A percentile compares a stretch with the other conserved stretches of the same genome.
These are phyloP conservation scores for Pseudomyrmex dendroicus DNA, from an alignment of 1,140 invertebrate genomes.

Conservation along the genomic window DNA sequence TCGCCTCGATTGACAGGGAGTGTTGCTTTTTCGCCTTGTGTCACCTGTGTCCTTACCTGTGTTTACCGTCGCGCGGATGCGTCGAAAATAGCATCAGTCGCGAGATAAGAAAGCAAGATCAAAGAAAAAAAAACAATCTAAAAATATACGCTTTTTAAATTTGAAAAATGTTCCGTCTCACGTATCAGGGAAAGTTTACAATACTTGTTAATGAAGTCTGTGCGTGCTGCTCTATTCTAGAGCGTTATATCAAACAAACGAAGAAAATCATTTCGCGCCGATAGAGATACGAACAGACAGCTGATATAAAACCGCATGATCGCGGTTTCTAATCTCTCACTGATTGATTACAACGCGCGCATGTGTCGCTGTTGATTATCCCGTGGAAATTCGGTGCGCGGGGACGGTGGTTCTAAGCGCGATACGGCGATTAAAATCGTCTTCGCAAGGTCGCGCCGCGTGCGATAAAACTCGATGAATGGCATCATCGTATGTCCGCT, in stretches of 20 bases:
- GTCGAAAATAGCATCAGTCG: not conserved
- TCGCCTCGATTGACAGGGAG: conserved; percentile 38
- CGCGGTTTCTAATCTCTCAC: conserved; percentile 4
- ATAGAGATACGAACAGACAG: not conserved
- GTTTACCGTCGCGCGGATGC: not conserved
- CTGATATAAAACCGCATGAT: conserved; percentile 5
- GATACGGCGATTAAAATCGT: conserved; percentile 19
- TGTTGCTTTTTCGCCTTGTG: not conserved
- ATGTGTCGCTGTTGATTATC: not conserved
- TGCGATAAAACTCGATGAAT: conserved; percentile 36
- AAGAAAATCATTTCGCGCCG: conserved; percentile 1
- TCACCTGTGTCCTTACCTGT: conserved; percentile 13
- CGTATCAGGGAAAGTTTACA: too few relatives aligned
- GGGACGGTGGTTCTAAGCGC: not conserved
- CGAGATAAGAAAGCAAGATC: too few relatives aligned
- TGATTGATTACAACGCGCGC: conserved; percentile 5
- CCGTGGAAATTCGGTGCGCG: not conserved
- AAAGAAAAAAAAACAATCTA: too few relatives aligned
- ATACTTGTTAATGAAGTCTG: too few relatives aligned
- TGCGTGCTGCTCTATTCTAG: too few relatives aligned
- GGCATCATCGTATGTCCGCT: not conserved
- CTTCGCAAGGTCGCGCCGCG: not conserved
- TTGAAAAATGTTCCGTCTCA: too few relatives aligned
- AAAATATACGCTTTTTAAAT: too few relatives aligned
- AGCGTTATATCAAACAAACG: not conserved